Evolutionary conservation across 2,888 invertebrate genomes (phyloP).

Genomic region (Tyria jacobaeae): DNA sequence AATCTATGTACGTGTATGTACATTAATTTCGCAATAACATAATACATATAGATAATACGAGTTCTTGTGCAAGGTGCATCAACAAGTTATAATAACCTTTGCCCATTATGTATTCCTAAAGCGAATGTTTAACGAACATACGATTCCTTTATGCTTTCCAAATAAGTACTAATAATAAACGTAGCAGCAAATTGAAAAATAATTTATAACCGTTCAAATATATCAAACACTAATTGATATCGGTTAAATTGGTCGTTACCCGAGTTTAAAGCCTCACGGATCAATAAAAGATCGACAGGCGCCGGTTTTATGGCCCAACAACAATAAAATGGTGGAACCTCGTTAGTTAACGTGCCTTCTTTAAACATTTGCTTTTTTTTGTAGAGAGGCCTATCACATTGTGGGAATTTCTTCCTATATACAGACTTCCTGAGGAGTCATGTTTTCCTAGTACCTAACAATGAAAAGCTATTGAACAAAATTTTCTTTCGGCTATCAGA

Average conservation of each 20-base stretch:
- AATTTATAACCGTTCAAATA: slow-evolving; percentile 56
- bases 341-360: slow-evolving; percentile 51
- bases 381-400: slow-evolving; percentile 19
- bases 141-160: slow-evolving; percentile 2
- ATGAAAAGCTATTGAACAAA: neutral
- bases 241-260: slow-evolving; percentile 63
- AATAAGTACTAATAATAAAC: slow-evolving; percentile 27
- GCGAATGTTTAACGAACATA: neutral
- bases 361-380: slow-evolving; percentile 36
- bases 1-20: no score
- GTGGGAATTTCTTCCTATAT: slow-evolving; percentile 7
- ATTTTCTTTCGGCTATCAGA: no score
- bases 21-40: no score
- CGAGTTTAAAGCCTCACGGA: slow-evolving; percentile 44
- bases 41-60: no score
- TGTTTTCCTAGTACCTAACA: neutral
- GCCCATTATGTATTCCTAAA: neutral
- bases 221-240: slow-evolving; percentile 66
- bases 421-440: slow-evolving; percentile 3
- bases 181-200: slow-evolving; percentile 52
- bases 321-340: slow-evolving; percentile 54
- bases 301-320: slow-evolving; percentile 61
- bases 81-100: neutral
- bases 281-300: slow-evolving; percentile 55
- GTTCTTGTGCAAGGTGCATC: no score